Conservation (phyloP, 2,797 vertebrate species). For the Pseudomugil tenellus region DNA sequence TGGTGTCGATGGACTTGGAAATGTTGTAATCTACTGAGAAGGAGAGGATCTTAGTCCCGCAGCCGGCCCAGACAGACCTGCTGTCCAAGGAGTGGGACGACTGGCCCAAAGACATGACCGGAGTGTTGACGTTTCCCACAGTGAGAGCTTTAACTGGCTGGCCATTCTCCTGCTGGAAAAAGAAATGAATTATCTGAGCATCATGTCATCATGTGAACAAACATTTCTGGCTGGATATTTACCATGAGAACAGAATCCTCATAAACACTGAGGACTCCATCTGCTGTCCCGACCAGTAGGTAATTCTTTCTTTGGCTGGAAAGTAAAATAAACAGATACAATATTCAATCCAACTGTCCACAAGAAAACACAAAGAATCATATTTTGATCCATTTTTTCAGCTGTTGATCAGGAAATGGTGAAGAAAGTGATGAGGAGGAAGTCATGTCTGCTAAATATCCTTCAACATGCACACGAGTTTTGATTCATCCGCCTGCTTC, state of each 20-base stretch:
- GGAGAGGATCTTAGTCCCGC: constrained; percentile 89
- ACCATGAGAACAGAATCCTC: constrained; percentile 92
- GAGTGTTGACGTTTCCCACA: constrained; percentile 87
- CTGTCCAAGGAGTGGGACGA: constrained; percentile 84
- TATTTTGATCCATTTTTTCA: neutral
- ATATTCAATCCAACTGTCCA: neutral
- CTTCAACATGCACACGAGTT: neutral
- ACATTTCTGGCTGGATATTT: constrained; percentile 1
- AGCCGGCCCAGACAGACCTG: constrained; percentile 88
- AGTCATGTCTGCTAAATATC: neutral
- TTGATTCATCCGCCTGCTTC: neutral
- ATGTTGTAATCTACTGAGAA: constrained; percentile 87
- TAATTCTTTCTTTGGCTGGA: constrained; percentile 82
- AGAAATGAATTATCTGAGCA: neutral
- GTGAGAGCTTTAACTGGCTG: constrained; percentile 85
- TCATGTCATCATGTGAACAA: neutral
- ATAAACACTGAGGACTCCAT: constrained; percentile 90
- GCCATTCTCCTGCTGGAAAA: constrained; percentile 83
- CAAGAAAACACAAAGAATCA: neutral
- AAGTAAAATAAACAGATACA: neutral
- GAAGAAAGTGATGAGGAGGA: neutral
- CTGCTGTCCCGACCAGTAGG: constrained; percentile 91
- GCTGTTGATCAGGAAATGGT: neutral
- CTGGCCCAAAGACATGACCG: constrained; percentile 88
- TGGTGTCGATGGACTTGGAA: constrained; percentile 89